A percentile compares a stretch with the other conserved stretches of the same genome.
These are phyloP conservation scores for Solea solea DNA, from an alignment of 2,113 vertebrate genomes.

Conservation along the genomic window DNA sequence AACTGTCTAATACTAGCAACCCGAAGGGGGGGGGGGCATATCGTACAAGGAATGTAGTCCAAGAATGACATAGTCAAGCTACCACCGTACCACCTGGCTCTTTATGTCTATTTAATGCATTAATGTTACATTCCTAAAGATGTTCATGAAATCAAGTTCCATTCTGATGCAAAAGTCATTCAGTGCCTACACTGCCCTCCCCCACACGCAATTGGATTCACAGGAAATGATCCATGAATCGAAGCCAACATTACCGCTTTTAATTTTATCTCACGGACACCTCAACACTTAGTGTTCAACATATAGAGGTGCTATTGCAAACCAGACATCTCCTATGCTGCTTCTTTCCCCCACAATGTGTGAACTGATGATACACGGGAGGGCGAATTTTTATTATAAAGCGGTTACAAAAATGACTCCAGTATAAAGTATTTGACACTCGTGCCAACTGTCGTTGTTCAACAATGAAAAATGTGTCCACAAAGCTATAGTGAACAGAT, in stretches of 20 bases:
- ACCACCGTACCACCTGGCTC: too few relatives aligned
- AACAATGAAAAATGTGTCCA: background rate
- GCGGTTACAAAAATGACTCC: background rate
- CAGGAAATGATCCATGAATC: slow-evolving; percentile 2
- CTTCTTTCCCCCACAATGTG: background rate
- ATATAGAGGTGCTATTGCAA: background rate
- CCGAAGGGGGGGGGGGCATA: too few relatives aligned
- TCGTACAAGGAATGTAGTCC: too few relatives aligned
- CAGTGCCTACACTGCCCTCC: background rate
- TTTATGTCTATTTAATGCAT: too few relatives aligned
- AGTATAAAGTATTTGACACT: background rate
- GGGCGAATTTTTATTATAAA: background rate
- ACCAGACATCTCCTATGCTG: background rate
- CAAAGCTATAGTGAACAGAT: background rate
- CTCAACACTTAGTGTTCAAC: background rate
- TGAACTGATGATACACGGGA: background rate
- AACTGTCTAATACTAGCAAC: too few relatives aligned
- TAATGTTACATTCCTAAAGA: background rate
- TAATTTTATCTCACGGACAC: slow-evolving; percentile 1
- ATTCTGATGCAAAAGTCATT: background rate
- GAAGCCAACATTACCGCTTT: slow-evolving; percentile 10
- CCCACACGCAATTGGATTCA: background rate
- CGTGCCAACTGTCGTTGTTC: background rate
- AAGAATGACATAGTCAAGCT: too few relatives aligned
- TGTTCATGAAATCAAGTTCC: background rate